Conservation (phyloP, 2,113 vertebrate genomes). For the Hoplias malabaricus region DNA sequence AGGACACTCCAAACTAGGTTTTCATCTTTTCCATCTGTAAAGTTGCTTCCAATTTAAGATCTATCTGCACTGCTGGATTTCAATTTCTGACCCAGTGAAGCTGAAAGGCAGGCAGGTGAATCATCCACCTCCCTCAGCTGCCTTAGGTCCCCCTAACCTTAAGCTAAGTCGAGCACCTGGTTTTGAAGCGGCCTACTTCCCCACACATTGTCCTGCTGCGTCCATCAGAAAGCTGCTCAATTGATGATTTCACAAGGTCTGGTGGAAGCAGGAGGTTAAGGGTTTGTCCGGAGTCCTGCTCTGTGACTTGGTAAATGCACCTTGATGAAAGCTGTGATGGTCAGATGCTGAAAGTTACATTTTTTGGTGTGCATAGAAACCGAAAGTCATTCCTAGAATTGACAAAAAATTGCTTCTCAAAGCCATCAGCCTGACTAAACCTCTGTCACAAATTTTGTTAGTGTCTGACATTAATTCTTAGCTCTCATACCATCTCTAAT, state of each 20-base stretch:
- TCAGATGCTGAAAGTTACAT: not conserved
- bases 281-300: not conserved
- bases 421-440: slow-evolving; percentile 2
- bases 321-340: slow-evolving; percentile 7
- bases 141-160: not conserved
- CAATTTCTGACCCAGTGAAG: slow-evolving; percentile 55
- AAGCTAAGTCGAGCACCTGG: slow-evolving; percentile 21
- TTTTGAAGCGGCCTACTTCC: not conserved
- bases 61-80: slow-evolving; percentile 52
- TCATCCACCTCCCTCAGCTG: slow-evolving; percentile 3
- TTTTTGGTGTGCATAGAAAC: not conserved
- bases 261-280: not conserved
- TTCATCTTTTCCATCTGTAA: slow-evolving; percentile 58
- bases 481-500: not conserved
- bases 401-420: not conserved
- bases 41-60: slow-evolving; percentile 58
- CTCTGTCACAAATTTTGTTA: not conserved
- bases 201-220: slow-evolving; percentile 11
- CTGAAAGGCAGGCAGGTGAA: slow-evolving; percentile 46
- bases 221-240: not conserved
- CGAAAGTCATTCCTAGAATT: not conserved
- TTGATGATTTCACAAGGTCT: slow-evolving; percentile 31
- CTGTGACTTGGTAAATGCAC: not conserved
- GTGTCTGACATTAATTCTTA: not conserved
- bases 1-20: slow-evolving; percentile 51